A percentile compares a stretch with the other conserved stretches of the same genome.
Evolutionary conservation across 2,797 vertebrate genomes (phyloP).

Genomic region (Necrosyrtes monachus): DNA sequence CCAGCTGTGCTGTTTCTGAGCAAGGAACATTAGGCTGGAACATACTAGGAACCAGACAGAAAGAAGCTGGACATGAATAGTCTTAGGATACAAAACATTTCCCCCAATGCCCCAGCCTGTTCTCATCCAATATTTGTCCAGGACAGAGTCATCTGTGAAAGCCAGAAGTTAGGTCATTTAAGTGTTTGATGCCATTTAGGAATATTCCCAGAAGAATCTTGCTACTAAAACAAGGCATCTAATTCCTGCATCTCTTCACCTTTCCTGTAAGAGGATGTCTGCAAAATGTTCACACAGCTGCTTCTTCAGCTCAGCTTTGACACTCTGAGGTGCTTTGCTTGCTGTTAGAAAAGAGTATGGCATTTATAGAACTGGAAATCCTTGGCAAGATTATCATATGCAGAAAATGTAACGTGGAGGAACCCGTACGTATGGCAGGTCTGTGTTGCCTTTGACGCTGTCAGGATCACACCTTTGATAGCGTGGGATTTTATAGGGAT

Average conservation of each 20-base stretch:
- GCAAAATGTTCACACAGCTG: neutral
- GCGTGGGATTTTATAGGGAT: neutral
- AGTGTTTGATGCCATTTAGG: neutral
- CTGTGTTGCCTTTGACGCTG: neutral
- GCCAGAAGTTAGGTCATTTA: neutral
- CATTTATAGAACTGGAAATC: neutral
- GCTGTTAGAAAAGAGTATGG: fast-evolving
- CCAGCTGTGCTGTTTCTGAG: neutral
- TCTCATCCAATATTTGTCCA: neutral
- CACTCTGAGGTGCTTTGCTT: neutral
- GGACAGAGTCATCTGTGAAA: neutral
- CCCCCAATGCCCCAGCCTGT: neutral
- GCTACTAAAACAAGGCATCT: neutral
- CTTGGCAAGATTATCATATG: neutral
- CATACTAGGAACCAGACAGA: neutral
- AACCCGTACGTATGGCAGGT: neutral
- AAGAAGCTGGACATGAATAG: neutral
- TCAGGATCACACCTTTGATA: neutral
- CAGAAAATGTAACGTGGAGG: neutral
- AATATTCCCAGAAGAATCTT: neutral
- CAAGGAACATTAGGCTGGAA: neutral
- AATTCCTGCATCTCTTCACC: neutral
- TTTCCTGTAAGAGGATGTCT: constrained; percentile 11
- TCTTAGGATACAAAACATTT: neutral
- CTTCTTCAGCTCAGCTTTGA: neutral